A percentile compares a stretch with the other conserved stretches of the same genome.
These are phyloP conservation scores for Drosophila ochracea DNA, from an alignment of 2,888 invertebrate species.

Conservation along the genomic window DNA sequence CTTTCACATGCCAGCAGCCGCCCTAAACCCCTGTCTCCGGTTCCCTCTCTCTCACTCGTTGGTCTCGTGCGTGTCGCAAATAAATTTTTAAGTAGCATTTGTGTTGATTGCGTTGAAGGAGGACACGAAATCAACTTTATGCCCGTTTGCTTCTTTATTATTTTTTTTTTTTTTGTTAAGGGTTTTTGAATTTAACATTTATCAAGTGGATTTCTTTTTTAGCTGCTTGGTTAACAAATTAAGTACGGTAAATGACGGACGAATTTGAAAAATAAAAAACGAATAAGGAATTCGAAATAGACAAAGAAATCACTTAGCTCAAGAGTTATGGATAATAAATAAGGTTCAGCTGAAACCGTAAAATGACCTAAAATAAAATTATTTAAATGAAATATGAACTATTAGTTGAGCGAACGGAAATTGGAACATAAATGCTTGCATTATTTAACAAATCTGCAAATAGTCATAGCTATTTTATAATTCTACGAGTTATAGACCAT, in stretches of 20 bases:
- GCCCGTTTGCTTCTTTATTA: conserved; percentile 32
- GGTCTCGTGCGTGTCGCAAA: conserved; percentile 76
- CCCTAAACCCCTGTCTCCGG: neutral
- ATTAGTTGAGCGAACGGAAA: neutral
- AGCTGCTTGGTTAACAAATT: conserved; percentile 72
- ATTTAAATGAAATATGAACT: conserved; percentile 1
- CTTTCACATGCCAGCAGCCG: neutral
- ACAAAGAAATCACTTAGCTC: conserved; percentile 2
- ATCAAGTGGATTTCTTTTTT: conserved; percentile 65
- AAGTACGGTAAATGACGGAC: conserved; percentile 55
- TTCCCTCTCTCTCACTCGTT: conserved; percentile 21
- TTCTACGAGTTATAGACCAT: neutral
- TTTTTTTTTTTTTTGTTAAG: conserved; percentile 43
- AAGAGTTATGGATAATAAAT: conserved; percentile 23
- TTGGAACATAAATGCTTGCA: neutral
- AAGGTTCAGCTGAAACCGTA: neutral
- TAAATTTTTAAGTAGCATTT: conserved; percentile 82
- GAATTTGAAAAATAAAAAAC: conserved; percentile 37
- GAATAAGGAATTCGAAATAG: neutral
- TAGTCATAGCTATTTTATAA: neutral
- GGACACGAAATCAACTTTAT: conserved; percentile 68
- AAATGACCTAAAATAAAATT: neutral
- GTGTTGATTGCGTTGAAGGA: conserved; percentile 80
- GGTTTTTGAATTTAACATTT: conserved; percentile 68
- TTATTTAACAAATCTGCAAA: neutral